Percentiles rank a stretch among this genome's conserved stretches.
These are phyloP conservation scores for Lottia scabra DNA, from an alignment of 2,888 invertebrate species.

Conservation along the genomic window DNA sequence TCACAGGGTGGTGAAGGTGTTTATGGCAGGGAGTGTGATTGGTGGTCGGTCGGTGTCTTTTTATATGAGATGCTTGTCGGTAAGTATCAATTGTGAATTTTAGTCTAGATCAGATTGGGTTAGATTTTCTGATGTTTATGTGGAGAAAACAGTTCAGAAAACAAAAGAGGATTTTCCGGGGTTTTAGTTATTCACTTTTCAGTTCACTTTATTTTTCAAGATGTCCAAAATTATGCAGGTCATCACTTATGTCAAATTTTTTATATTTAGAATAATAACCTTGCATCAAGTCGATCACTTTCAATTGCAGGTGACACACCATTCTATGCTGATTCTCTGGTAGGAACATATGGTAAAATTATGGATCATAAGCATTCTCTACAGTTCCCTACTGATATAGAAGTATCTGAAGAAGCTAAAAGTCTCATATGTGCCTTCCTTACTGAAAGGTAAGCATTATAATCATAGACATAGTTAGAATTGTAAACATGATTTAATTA, in stretches of 20 bases:
- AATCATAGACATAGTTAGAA: too few species aligned
- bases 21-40: slow-evolving; percentile 98
- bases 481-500: too few species aligned
- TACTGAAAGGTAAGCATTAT: slow-evolving; percentile 85
- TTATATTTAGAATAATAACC: too few species aligned
- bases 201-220: too few species aligned
- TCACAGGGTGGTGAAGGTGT: slow-evolving; percentile 95
- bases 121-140: too few species aligned
- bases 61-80: slow-evolving; percentile 98
- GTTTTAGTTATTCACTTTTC: too few species aligned
- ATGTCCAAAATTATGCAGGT: too few species aligned
- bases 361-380: slow-evolving; percentile 98
- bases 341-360: slow-evolving; percentile 98
- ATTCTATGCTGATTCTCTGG: slow-evolving; percentile 97
- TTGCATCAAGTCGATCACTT: too few species aligned
- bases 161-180: too few species aligned
- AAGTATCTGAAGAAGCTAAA: slow-evolving; percentile 82
- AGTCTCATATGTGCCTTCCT: slow-evolving; percentile 92
- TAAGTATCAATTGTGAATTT: slow-evolving; percentile 56
- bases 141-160: too few species aligned
- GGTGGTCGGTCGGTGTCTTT: slow-evolving; percentile 99
- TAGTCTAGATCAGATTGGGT: too few species aligned
- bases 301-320: slow-evolving; percentile 85
- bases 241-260: too few species aligned
- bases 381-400: slow-evolving; percentile 90